Percentiles rank a stretch among this genome's conserved stretches.
phyloP scores from a whole-genome alignment of 2,113 vertebrate species.

The Grallaria varia region DNA sequence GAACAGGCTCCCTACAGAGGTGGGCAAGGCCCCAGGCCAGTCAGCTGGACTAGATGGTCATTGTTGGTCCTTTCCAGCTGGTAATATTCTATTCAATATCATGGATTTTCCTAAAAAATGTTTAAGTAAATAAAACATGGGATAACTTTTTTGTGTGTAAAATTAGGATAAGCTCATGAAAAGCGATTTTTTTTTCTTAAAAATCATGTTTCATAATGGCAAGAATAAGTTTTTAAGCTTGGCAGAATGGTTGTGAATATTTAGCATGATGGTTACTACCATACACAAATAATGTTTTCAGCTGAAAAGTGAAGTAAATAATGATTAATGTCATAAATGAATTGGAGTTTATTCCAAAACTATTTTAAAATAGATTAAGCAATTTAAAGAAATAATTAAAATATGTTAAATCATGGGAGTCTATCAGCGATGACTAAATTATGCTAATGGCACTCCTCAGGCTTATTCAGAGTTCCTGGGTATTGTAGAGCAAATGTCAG shows the following conservation, averaged over 20 bases:
- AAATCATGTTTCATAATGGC: background rate
- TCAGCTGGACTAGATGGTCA: background rate
- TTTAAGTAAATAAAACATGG: background rate
- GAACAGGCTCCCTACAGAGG: background rate
- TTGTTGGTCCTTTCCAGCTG: background rate
- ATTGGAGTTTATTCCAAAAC: background rate
- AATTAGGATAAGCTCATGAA: background rate
- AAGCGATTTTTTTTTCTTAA: background rate
- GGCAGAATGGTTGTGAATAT: background rate
- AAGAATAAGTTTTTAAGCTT: background rate
- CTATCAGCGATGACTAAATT: background rate
- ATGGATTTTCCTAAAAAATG: background rate
- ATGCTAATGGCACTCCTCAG: background rate
- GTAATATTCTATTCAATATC: background rate
- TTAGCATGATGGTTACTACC: background rate
- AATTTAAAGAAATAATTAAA: background rate
- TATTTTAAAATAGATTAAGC: background rate
- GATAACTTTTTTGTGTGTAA: background rate
- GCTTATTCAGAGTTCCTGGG: background rate
- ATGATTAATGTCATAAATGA: background rate
- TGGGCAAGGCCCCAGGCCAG: accelerated
- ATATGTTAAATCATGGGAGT: background rate
- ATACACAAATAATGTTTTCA: background rate
- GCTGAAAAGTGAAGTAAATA: background rate
- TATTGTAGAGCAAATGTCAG: background rate